Percentiles rank a stretch among this genome's conserved stretches.
phyloP scores from a whole-genome alignment of 2,888 invertebrate genomes.

The Ophioninae sp. region DNA sequence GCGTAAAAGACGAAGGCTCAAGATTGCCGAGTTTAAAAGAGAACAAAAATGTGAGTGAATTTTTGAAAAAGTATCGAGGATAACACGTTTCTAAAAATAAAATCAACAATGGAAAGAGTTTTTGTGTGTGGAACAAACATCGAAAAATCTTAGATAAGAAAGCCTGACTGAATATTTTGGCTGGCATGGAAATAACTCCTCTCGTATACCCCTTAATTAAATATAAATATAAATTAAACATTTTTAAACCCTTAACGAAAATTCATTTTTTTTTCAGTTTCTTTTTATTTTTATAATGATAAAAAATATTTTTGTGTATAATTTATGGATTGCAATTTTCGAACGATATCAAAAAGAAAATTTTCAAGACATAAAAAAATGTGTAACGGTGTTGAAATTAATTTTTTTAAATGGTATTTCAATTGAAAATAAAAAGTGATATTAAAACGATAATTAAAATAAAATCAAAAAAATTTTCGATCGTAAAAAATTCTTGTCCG shows the following conservation, averaged over 20 bases:
- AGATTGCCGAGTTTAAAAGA: background rate
- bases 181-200: background rate
- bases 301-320: background rate
- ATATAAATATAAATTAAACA: background rate
- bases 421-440: no score
- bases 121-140: conserved; percentile 4
- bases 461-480: no score
- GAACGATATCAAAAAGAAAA: background rate
- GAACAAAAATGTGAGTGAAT: background rate
- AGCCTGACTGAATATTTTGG: background rate
- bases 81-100: background rate
- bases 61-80: background rate
- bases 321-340: background rate
- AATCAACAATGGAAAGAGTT: conserved; percentile 3
- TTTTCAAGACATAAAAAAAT: no score
- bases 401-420: no score
- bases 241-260: background rate
- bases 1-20: background rate
- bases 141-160: conserved; percentile 43
- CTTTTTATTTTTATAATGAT: background rate
- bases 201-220: background rate
- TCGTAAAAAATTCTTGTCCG: no score
- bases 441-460: no score
- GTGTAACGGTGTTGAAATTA: no score
- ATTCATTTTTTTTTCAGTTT: background rate